Conservation (phyloP, 2,888 invertebrate species). For the Sialis lutaria region DNA sequence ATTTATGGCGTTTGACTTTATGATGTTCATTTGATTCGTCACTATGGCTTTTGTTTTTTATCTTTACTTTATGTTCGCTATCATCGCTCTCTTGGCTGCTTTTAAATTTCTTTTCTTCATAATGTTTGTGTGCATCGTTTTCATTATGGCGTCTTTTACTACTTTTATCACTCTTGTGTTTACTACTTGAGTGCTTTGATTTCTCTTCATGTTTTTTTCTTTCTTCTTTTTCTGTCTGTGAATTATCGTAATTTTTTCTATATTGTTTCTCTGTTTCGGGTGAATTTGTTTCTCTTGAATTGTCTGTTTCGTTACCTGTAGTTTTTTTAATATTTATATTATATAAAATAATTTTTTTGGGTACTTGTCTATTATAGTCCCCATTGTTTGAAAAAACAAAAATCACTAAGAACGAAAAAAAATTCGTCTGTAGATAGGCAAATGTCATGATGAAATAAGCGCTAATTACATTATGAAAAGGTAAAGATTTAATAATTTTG, state of each 20-base stretch:
- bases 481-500: too few species aligned
- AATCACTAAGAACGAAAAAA: too few species aligned
- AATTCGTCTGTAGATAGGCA: too few species aligned
- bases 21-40: slow-evolving; percentile 6
- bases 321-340: too few species aligned
- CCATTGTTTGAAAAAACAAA: too few species aligned
- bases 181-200: slow-evolving; percentile 9
- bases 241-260: slow-evolving; percentile 9
- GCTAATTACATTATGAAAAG: too few species aligned
- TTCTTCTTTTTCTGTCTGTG: slow-evolving; percentile 10
- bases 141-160: slow-evolving; percentile 18
- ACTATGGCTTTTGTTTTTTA: slow-evolving; percentile 14
- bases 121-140: slow-evolving; percentile 17
- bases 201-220: slow-evolving; percentile 7
- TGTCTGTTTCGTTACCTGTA: slow-evolving; percentile 2
- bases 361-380: too few species aligned
- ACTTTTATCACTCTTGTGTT: slow-evolving; percentile 11
- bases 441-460: too few species aligned
- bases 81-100: slow-evolving; percentile 5
- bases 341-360: too few species aligned
- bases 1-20: slow-evolving; percentile 9
- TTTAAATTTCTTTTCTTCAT: slow-evolving; percentile 14
- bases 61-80: slow-evolving; percentile 14
- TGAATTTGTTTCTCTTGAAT: slow-evolving; percentile 6
- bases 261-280: slow-evolving; percentile 9